Evolutionary conservation across 2,888 invertebrate species (phyloP).

Genomic region (Caenorhabditis sp.): DNA sequence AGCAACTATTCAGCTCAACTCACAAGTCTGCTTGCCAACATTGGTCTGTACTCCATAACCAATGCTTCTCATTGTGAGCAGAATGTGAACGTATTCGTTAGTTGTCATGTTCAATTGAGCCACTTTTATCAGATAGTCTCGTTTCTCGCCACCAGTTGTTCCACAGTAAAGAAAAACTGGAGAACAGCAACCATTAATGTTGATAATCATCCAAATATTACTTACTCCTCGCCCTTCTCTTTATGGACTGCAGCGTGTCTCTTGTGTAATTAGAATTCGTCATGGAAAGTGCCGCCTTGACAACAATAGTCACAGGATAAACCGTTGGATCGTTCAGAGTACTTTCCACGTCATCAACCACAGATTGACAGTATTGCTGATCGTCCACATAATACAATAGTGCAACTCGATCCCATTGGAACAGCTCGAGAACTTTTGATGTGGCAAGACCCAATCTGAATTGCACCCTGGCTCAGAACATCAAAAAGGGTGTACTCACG

Average conservation of each 20-base stretch:
- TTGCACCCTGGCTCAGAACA: neutral
- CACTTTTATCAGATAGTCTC: conserved; percentile 39
- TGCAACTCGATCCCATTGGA: conserved; percentile 50
- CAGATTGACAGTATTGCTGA: conserved; percentile 49
- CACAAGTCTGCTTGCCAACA: conserved; percentile 30
- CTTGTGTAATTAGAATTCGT: conserved; percentile 12
- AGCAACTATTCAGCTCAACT: neutral
- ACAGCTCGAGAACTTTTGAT: conserved; percentile 44
- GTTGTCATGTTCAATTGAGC: conserved; percentile 13
- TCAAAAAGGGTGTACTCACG: neutral
- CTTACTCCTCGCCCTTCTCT: conserved; percentile 39
- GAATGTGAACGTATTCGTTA: conserved; percentile 42
- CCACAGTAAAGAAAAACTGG: conserved; percentile 47
- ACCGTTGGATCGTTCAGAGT: conserved; percentile 27
- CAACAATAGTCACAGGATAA: conserved; percentile 15
- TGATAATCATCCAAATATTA: too few relatives aligned
- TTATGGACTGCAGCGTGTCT: conserved; percentile 7
- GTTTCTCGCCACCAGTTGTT: conserved; percentile 25
- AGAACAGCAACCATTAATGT: too few relatives aligned
- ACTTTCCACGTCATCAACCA: conserved; percentile 58
- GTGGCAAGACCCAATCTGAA: conserved; percentile 59
- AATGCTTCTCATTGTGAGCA: conserved; percentile 46
- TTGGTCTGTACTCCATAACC: conserved; percentile 44
- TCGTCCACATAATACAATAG: conserved; percentile 49
- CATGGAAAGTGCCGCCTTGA: conserved; percentile 23